Conservation (phyloP, 2,797 vertebrate genomes). For the Anniella stebbinsi region DNA sequence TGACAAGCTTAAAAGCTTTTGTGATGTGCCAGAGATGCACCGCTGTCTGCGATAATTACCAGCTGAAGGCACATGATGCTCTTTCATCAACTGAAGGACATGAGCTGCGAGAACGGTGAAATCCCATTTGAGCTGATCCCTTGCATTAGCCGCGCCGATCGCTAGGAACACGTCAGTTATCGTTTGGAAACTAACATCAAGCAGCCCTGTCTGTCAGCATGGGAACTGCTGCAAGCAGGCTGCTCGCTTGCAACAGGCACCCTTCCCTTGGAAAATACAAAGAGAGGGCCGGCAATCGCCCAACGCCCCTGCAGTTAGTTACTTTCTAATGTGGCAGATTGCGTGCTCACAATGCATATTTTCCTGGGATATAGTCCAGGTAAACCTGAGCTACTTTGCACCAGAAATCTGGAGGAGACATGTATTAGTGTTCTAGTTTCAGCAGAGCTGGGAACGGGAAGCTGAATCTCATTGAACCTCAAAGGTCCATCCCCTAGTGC, state of each 20-base stretch:
- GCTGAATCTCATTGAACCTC: neutral
- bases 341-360: neutral
- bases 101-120: conserved; percentile 7
- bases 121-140: neutral
- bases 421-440: neutral
- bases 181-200: neutral
- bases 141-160: neutral
- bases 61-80: neutral
- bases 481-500: neutral
- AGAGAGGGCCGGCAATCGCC: neutral
- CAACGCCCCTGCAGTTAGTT: neutral
- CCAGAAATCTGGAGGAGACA: too few relatives aligned
- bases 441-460: neutral
- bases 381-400: neutral
- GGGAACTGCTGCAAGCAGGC: neutral
- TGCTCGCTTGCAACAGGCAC: neutral
- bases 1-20: conserved; percentile 26
- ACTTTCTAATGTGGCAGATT: neutral
- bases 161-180: neutral
- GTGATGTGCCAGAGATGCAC: neutral
- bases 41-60: neutral
- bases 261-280: neutral
- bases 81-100: neutral
- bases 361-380: neutral
- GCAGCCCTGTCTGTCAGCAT: neutral